phyloP scores from a whole-genome alignment of 1,140 invertebrate species.

The Solen grandis region DNA sequence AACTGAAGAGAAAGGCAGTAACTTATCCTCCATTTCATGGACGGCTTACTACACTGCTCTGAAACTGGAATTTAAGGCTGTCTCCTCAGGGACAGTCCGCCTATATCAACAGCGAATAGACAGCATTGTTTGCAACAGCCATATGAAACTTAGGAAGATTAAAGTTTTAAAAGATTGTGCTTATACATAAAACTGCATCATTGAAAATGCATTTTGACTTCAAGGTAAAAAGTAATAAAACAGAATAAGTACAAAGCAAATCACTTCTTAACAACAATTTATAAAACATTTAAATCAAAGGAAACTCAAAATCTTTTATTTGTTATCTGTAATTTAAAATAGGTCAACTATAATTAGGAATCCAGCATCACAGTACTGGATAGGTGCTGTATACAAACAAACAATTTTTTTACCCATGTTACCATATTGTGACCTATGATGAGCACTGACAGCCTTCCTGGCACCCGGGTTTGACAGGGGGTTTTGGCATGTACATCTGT shows the following conservation, averaged over 20 bases:
- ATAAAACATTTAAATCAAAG: no score
- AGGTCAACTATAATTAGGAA: no score
- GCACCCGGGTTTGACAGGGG: slow-evolving; percentile 66
- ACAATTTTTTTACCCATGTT: slow-evolving; percentile 15
- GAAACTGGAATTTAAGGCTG: slow-evolving; percentile 40
- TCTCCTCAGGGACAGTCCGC: slow-evolving; percentile 26
- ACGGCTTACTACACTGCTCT: slow-evolving; percentile 12
- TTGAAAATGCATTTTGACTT: neutral
- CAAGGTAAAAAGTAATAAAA: neutral
- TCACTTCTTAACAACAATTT: no score
- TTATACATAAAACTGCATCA: no score
- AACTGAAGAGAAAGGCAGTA: neutral
- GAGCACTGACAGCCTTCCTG: slow-evolving; percentile 60
- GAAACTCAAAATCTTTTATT: no score
- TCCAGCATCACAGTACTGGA: no score
- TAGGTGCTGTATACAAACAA: neutral
- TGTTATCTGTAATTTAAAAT: no score
- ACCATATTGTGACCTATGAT: slow-evolving; percentile 73
- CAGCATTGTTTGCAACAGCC: no score
- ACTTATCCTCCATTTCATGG: slow-evolving; percentile 44
- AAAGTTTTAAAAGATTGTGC: no score
- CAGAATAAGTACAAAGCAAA: neutral
- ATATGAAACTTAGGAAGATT: no score
- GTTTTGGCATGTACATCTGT: slow-evolving; percentile 72
- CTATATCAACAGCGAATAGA: slow-evolving; percentile 12